A percentile compares a stretch with the other conserved stretches of the same genome.
These are phyloP conservation scores for Caenorhabditis zanzibari DNA, from an alignment of 2,888 invertebrate species.

Conservation along the genomic window DNA sequence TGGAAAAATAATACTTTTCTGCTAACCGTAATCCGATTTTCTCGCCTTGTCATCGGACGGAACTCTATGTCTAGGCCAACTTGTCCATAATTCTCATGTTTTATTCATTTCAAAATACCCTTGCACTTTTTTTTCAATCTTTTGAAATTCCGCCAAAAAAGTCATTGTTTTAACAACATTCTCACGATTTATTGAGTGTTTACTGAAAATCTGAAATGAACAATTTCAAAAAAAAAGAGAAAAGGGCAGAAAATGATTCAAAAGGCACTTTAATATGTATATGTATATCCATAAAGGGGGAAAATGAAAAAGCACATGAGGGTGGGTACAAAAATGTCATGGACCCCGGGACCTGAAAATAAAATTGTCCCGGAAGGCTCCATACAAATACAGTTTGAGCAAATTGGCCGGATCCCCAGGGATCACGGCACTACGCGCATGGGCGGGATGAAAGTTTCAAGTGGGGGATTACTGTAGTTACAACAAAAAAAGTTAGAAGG, in stretches of 20 bases:
- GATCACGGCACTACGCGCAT: conserved; percentile 50
- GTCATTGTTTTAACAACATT: conserved; percentile 22
- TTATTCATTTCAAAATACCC: conserved; percentile 16
- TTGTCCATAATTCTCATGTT: conserved; percentile 74
- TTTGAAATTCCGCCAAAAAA: conserved; percentile 14
- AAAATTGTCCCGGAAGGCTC: conserved; percentile 1
- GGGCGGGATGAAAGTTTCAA: conserved; percentile 33
- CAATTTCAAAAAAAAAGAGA: conserved; percentile 5
- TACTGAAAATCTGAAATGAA: conserved; percentile 35
- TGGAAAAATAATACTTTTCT: background rate
- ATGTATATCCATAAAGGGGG: conserved; percentile 2
- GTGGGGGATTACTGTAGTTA: conserved; percentile 8
- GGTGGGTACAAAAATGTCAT: conserved; percentile 28
- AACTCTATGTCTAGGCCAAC: conserved; percentile 2
- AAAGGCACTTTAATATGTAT: conserved; percentile 35
- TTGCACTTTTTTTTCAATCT: conserved; percentile 24
- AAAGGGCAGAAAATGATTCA: background rate
- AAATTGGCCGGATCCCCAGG: conserved; percentile 30
- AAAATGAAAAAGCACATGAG: conserved; percentile 27
- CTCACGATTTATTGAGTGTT: conserved; percentile 54
- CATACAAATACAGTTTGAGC: conserved; percentile 33
- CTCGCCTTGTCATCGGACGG: background rate
- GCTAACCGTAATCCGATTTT: conserved; percentile 77
- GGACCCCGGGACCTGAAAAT: conserved; percentile 19
- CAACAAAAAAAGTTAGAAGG: background rate